These are phyloP conservation scores for Drosophila tropicalis DNA, from an alignment of 1,140 invertebrate genomes.

Conservation along the genomic window DNA sequence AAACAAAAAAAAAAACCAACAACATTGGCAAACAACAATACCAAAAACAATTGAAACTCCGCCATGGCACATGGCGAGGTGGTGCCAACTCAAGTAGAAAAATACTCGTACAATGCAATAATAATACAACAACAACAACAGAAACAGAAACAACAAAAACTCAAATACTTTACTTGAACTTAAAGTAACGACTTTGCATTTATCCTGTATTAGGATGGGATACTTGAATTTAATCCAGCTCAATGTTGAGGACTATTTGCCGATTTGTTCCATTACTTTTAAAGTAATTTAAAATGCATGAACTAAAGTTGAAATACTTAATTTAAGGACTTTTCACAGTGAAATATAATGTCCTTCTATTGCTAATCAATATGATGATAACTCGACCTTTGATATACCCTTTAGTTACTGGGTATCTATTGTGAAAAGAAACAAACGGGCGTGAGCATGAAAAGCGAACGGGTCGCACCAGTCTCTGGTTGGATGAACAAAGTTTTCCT, in stretches of 20 bases:
- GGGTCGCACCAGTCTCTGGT: slow-evolving; percentile 39
- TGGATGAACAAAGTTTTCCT: slow-evolving; percentile 58
- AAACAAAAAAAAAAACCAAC: slow-evolving; percentile 30
- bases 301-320: too few species aligned
- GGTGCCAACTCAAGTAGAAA: slow-evolving; percentile 81
- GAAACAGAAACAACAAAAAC: slow-evolving; percentile 32
- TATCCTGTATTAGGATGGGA: not conserved
- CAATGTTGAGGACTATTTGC: too few species aligned
- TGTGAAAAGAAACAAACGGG: slow-evolving; percentile 73
- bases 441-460: slow-evolving; percentile 74
- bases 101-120: slow-evolving; percentile 79
- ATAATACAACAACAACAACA: slow-evolving; percentile 49
- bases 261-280: too few species aligned
- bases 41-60: slow-evolving; percentile 45
- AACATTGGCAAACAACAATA: slow-evolving; percentile 28
- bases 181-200: slow-evolving; percentile 4
- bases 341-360: too few species aligned
- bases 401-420: slow-evolving; percentile 35
- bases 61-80: slow-evolving; percentile 27
- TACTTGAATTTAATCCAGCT: too few species aligned
- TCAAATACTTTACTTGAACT: slow-evolving; percentile 17
- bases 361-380: too few species aligned
- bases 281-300: too few species aligned
- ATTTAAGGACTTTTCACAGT: too few species aligned
- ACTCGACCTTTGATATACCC: not conserved